Evolutionary conservation across 1,140 invertebrate genomes (phyloP).

Genomic region (Pseudomyrmex pallidus): DNA sequence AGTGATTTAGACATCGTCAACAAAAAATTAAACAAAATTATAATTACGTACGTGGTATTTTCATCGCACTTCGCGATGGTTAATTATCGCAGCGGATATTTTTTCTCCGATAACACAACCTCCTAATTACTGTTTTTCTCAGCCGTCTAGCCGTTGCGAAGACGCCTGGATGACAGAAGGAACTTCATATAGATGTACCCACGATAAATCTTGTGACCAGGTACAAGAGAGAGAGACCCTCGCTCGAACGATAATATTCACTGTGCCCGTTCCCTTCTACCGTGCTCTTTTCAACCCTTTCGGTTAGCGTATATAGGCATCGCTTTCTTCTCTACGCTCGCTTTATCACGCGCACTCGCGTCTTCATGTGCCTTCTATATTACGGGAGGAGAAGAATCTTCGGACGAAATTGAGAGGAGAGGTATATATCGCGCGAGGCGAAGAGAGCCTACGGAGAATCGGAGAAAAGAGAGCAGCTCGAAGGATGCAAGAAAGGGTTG

Average conservation of each 20-base stretch:
- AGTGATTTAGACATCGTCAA: not conserved
- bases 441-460: conserved; percentile 44
- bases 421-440: not conserved
- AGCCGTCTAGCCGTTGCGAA: conserved; percentile 25
- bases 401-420: conserved; percentile 40
- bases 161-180: conserved; percentile 31
- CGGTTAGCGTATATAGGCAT: not conserved
- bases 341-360: conserved; percentile 11
- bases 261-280: conserved; percentile 7
- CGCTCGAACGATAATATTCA: conserved; percentile 68
- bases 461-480: conserved; percentile 68
- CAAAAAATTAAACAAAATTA: not conserved
- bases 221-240: conserved; percentile 67
- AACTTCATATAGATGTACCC: conserved; percentile 59
- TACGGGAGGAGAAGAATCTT: conserved; percentile 42
- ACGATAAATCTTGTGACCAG: conserved; percentile 72
- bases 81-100: conserved; percentile 17
- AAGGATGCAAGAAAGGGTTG: conserved; percentile 75
- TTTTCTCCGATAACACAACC: conserved; percentile 37
- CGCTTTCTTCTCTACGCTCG: not conserved
- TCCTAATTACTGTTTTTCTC: conserved; percentile 61
- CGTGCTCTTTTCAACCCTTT: conserved; percentile 17
- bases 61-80: not conserved
- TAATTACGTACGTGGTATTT: not conserved
- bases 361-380: conserved; percentile 25